Evolutionary conservation across 2,113 vertebrate genomes (phyloP), one percentile per base, ranked within the genome.

Genomic region (Ciconia maguari): DNA sequence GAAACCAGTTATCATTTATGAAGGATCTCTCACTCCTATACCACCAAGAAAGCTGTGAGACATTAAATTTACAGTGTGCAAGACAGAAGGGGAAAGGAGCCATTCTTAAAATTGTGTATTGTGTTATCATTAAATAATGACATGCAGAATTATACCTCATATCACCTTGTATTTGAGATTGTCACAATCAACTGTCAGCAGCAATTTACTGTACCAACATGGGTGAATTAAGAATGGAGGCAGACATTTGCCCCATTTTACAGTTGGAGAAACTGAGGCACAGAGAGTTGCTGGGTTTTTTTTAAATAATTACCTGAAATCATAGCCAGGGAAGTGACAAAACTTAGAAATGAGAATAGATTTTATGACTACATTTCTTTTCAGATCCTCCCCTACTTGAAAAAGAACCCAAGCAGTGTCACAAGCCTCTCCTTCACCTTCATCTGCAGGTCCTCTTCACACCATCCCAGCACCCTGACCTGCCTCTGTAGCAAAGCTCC

Each of bases 261-360:
- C 18, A 57, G 18, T 3, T 78, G 36, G 30, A 80, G 30, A 89
- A 91, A 66, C 18, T 7, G 11, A 75, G 61, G 42, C 27, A 71
- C 7, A 44, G 8, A 60, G 16, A 55, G 55, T n/a, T 82, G 7
- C 24, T n/a, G n/a, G 6, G 2, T 0, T 5, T 22, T 25, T 72
- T 64, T 58, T 7, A 6, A 42, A 65, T 42, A 74, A 62, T 49
- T 79, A 27, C 25, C 10, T 46, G 42, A 68, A 90, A 42, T 82
- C 78, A 72, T 54, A 41, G 71, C 13, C 10, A 52, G 0, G 1
- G 3, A 85, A 74, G 30, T 57, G 36, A 34, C 25, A 72, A 32
- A 72, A 86, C 7, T 62, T 48, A 62, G 42, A 93, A 79, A 52
- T 25, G 0, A n/a, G 7, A 69, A 16, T 48, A 38, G 30, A 58